Base-by-base conservation (phyloP, 2,113 vertebrate genomes). In the Rhinolophus sinicus region DNA sequence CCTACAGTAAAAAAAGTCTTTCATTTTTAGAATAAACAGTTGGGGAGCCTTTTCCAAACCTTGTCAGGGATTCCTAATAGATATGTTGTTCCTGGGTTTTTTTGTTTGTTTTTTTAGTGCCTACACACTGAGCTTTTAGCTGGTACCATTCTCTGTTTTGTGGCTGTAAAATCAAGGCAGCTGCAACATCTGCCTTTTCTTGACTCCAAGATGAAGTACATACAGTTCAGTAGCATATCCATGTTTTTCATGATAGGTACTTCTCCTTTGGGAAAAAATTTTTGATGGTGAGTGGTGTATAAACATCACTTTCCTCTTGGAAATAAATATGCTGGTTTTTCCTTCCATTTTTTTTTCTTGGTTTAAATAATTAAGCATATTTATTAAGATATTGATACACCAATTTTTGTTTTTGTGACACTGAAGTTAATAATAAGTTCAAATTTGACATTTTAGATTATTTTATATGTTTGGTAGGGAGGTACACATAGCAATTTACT, bases 341-440 rank as follows among this genome's bases (percentile, higher is more conserved):
- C 47, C 62, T 94, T 67, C 47, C 10, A 50, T 26, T 44, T 69
- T 88, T 69, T 40, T 24, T 56, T 33, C 26, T 80, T 85, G 19
- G 28, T 65, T 96, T 95, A 67, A 58, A 50, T 60, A 67, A 56
- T 33, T 50, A 60, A 58, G 65, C 22, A 28, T 87, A 72, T 83
- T 90, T 92, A 54, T 67, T 94, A 88, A 77, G 33, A 73, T 95
- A 14, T 80, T 95, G 67, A 65, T 69, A 58, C 84, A 73, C 38
- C 67, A 83, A 73, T 87, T 88, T 94, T 92, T 94, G 72, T 93
- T 88, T 92, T 89, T 65, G 28, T 97, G 47, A 73, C 33, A 93
- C 19, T 87, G 50, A 91, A 90, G 22, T 86, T 96, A 95, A 94
- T 77, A 78, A 56, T 73, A 40, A 35, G 8, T 90, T 14, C 67